Conservation (phyloP, 2,113 vertebrate species). For the Zosterops lateralis region DNA sequence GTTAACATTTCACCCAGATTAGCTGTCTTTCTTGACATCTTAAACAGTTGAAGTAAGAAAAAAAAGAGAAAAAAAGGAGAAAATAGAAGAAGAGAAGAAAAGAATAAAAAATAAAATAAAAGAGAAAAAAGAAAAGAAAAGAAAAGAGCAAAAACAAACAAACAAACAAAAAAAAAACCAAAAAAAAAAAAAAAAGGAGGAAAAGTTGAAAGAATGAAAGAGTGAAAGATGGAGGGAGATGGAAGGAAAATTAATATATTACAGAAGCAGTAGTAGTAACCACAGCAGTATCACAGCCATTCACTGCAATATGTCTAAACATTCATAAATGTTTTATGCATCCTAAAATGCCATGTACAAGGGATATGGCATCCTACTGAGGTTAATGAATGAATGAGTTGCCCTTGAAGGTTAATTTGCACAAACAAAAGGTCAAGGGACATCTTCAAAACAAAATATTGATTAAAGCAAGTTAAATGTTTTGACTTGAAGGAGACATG, state of each 20-base stretch:
- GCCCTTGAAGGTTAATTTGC: constrained; percentile 65
- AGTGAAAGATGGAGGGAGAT: background rate
- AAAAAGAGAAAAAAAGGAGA: background rate
- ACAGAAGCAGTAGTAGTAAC: background rate
- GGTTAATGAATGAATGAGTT: constrained; percentile 55
- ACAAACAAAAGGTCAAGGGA: constrained; percentile 73
- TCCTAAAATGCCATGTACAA: constrained; percentile 39
- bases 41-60: too few relatives aligned
- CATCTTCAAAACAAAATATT: constrained; percentile 78
- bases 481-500: constrained; percentile 82
- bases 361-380: constrained; percentile 17
- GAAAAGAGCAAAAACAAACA: too few relatives aligned
- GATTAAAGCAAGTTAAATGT: constrained; percentile 81
- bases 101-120: too few relatives aligned
- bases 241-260: background rate
- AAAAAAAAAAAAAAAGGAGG: fast-evolving
- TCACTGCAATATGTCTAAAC: constrained; percentile 12
- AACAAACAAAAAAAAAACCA: too few relatives aligned
- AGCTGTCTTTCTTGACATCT: too few relatives aligned
- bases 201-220: background rate
- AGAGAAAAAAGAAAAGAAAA: fast-evolving
- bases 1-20: too few relatives aligned
- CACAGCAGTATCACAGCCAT: background rate
- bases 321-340: constrained; percentile 50
- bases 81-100: background rate